These are phyloP conservation scores for Palythoa grandis DNA, from an alignment of 92 coral and sea anemone genomes.

Conservation along the genomic window DNA sequence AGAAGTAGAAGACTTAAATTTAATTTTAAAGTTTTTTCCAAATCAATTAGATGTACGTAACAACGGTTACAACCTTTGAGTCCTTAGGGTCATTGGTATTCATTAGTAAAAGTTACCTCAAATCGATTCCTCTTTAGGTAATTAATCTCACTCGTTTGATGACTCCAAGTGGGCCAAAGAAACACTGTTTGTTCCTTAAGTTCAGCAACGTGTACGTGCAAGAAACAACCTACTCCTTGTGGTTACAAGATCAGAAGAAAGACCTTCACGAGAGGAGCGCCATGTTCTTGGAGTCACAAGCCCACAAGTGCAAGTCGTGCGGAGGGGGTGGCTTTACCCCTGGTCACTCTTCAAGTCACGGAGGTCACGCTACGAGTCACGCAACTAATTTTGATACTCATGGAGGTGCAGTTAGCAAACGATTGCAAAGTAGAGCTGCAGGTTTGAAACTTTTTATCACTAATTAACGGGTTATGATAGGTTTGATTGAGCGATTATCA, in stretches of 20 bases:
- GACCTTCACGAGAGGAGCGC: constrained; percentile 89
- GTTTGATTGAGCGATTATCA: neutral
- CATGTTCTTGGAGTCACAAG: constrained; percentile 95
- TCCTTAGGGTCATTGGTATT: no score
- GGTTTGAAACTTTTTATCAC: neutral
- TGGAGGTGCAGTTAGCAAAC: neutral
- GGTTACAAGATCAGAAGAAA: constrained; percentile 91
- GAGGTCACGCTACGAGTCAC: constrained; percentile 1
- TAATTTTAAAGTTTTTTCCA: no score
- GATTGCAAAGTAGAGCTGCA: constrained; percentile 30
- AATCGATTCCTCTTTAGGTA: constrained; percentile 39
- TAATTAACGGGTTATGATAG: neutral
- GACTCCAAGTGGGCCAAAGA: constrained; percentile 90
- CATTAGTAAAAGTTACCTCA: neutral
- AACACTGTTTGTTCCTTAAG: constrained; percentile 83
- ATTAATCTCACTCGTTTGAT: constrained; percentile 84
- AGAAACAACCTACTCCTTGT: constrained; percentile 90
- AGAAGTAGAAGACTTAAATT: no score
- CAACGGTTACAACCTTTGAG: no score
- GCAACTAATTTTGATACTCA: constrained; percentile 18
- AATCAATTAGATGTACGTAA: no score
- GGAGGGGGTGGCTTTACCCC: constrained; percentile 97
- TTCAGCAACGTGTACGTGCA: constrained; percentile 89
- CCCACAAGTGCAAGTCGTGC: constrained; percentile 91
- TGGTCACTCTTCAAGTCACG: constrained; percentile 34